Evolutionary conservation across 2,888 invertebrate species (phyloP), one percentile per base, ranked within the genome.

Genomic region (Argyra leucocephala): DNA sequence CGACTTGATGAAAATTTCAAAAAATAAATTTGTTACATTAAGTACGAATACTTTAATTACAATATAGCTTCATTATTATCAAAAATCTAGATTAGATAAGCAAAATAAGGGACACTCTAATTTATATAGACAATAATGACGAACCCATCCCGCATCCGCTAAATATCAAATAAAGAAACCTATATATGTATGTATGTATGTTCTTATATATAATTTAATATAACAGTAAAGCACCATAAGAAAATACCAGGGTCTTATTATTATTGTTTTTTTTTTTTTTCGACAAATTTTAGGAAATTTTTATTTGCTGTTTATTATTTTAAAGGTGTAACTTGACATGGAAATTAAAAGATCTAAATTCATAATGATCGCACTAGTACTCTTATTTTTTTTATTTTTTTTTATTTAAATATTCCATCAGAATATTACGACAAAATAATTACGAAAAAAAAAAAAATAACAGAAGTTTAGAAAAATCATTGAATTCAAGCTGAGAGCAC

Each of bases 321-420:
- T 48, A 15, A 18, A 48, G 48, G 48, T 48, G 48, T 48, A 48
- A 48, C 48, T 48, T 48, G 48, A 48, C 48, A 48, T 48, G 48
- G 18, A 48, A 48, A 48, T 48, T 48, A 48, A 48, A 48, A 48
- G 48, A 15, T 48, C 48, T 48, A 48, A 18, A 48, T 48, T 48
- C 48, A 48, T 18, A 48, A 48, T 48, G 48, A 48, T 48, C 48
- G 48, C 48, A 48, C n/a, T 48, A 9, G n/a, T 15, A n/a, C n/a
- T 48, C 15, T 48, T 48, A 2, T 12, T 48, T 48, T 48, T 48
- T 48, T 48, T 31, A 12, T 31, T 31, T 31, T 48, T 48, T 48
- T 48, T 18, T 18, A 48, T 48, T 48, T 48, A 18, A 48, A 48
- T 48, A 48, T 18, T 18, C 48, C 12, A 31, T 48, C 18, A 48